phyloP scores from a whole-genome alignment of 2,888 invertebrate species.

The Stenurella melanura region DNA sequence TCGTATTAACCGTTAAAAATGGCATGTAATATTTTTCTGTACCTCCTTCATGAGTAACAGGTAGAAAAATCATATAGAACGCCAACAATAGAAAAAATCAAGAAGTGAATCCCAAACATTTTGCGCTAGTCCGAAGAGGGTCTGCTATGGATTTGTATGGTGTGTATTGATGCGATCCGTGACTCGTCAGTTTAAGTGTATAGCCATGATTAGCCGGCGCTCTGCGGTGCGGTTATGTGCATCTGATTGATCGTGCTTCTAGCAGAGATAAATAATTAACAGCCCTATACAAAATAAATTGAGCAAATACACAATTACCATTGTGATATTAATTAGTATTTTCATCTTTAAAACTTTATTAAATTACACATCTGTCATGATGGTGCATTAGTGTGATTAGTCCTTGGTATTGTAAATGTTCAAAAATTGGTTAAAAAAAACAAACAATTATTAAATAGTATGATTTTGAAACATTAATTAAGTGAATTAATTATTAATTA shows the following conservation, averaged over 20 bases:
- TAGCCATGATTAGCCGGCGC: constrained; percentile 12
- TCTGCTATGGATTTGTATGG: constrained; percentile 5
- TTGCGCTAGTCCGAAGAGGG: neutral
- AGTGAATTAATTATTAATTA: too few relatives aligned
- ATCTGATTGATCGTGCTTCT: constrained; percentile 18
- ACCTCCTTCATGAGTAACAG: too few relatives aligned
- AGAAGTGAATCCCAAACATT: neutral
- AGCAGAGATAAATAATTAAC: constrained; percentile 22
- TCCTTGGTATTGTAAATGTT: too few relatives aligned
- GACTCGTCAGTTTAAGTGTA: constrained; percentile 6
- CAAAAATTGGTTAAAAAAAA: too few relatives aligned
- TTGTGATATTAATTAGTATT: constrained; percentile 32
- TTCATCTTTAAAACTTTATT: constrained; percentile 22
- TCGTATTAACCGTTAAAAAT: too few relatives aligned
- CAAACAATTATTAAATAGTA: too few relatives aligned
- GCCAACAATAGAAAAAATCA: neutral
- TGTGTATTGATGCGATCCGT: constrained; percentile 11
- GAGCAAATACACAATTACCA: constrained; percentile 27
- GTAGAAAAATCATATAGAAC: too few relatives aligned
- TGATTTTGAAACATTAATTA: too few relatives aligned
- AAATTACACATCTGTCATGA: neutral
- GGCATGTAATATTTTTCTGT: too few relatives aligned
- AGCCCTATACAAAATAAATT: constrained; percentile 27
- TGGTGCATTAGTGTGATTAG: neutral
- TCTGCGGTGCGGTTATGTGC: constrained; percentile 11